Evolutionary conservation across 2,888 invertebrate species (phyloP).

Genomic region (Margaritifera margaritifera): DNA sequence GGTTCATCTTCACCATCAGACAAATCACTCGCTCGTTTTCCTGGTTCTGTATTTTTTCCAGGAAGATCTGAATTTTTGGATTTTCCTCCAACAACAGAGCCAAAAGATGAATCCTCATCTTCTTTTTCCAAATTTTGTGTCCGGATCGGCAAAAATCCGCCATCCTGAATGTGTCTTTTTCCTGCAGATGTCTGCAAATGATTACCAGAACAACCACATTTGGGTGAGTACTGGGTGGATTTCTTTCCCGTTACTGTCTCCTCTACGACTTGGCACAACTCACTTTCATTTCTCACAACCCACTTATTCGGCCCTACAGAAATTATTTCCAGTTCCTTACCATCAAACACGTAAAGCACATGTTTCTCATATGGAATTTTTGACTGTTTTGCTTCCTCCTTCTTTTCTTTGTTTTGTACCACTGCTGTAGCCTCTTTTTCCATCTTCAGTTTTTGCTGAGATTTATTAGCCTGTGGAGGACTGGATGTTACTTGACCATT

Average conservation of each 20-base stretch:
- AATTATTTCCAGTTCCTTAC: slow-evolving; percentile 64
- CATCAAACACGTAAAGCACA: slow-evolving; percentile 57
- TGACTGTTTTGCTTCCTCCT: slow-evolving; percentile 4
- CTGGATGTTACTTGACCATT: slow-evolving; percentile 5
- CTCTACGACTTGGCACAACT: slow-evolving; percentile 48
- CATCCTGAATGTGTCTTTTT: background rate
- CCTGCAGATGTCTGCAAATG: background rate
- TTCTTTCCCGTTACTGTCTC: slow-evolving; percentile 14
- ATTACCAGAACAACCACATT: slow-evolving; percentile 4
- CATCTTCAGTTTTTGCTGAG: slow-evolving; percentile 3
- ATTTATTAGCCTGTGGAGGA: slow-evolving; percentile 5
- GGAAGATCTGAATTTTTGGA: slow-evolving; percentile 18
- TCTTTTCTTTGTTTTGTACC: slow-evolving; percentile 7
- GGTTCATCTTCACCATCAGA: slow-evolving; percentile 12
- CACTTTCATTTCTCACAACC: slow-evolving; percentile 63
- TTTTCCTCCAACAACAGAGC: background rate
- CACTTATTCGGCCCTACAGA: slow-evolving; percentile 64
- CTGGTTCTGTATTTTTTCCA: slow-evolving; percentile 9
- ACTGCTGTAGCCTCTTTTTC: slow-evolving; percentile 1
- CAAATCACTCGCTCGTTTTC: slow-evolving; percentile 22
- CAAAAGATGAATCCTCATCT: background rate
- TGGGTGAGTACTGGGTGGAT: slow-evolving; percentile 2
- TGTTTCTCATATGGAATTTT: slow-evolving; percentile 55
- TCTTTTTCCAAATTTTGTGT: slow-evolving; percentile 1
- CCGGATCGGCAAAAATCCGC: background rate